Conservation (phyloP, 2,888 invertebrate species). For the Eristalis pertinax region DNA sequence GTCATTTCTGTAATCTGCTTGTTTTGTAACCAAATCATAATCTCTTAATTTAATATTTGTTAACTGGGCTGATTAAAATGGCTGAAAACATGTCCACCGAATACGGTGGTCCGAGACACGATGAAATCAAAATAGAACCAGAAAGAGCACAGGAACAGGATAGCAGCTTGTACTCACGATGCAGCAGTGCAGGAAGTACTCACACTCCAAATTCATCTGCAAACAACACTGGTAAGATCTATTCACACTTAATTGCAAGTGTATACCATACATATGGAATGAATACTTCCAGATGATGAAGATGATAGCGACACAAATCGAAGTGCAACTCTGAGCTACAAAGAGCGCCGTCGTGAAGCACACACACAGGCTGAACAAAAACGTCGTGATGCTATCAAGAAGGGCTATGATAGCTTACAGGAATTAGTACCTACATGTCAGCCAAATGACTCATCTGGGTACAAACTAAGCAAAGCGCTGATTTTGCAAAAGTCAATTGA, state of each 20-base stretch:
- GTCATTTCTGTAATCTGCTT: slow-evolving; percentile 10
- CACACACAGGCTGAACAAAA: slow-evolving; percentile 99
- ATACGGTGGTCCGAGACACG: slow-evolving; percentile 41
- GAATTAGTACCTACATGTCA: slow-evolving; percentile 96
- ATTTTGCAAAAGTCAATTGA: slow-evolving; percentile 96
- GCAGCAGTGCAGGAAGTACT: slow-evolving; percentile 89
- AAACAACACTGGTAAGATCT: slow-evolving; percentile 87
- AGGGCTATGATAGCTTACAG: slow-evolving; percentile 96
- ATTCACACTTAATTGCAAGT: not conserved
- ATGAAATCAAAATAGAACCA: slow-evolving; percentile 81
- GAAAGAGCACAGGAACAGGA: slow-evolving; percentile 84
- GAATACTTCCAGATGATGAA: slow-evolving; percentile 83
- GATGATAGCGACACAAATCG: slow-evolving; percentile 84
- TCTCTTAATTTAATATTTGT: not conserved
- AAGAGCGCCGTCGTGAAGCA: slow-evolving; percentile 95
- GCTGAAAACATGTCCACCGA: slow-evolving; percentile 65
- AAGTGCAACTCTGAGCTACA: slow-evolving; percentile 88
- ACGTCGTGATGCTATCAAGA: slow-evolving; percentile 97
- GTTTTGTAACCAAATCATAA: slow-evolving; percentile 9
- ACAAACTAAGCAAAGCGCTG: slow-evolving; percentile 97
- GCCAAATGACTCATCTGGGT: slow-evolving; percentile 94
- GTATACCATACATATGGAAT: slow-evolving; percentile 64
- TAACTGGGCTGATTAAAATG: slow-evolving; percentile 17
- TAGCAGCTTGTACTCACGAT: slow-evolving; percentile 85
- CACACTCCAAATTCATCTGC: slow-evolving; percentile 91